A percentile compares a stretch with the other conserved stretches of the same genome.
These are phyloP conservation scores for Threskiornis aethiopicus DNA, from an alignment of 2,797 vertebrate species.

Conservation along the genomic window DNA sequence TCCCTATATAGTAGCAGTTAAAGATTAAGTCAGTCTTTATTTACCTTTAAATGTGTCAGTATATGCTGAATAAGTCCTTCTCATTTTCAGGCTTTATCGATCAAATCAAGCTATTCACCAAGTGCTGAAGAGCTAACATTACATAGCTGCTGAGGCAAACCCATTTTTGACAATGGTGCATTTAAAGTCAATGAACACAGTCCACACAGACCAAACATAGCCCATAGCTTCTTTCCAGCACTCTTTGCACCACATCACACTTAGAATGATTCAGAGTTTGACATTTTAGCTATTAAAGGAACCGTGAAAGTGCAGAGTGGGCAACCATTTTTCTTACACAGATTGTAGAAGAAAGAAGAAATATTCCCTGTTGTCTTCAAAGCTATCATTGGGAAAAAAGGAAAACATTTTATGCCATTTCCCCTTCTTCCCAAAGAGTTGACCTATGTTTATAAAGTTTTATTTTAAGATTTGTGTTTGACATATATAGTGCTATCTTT, in stretches of 20 bases:
- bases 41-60: background rate
- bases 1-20: background rate
- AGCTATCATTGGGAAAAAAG: background rate
- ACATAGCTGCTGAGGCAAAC: background rate
- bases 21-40: background rate
- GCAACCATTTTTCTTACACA: background rate
- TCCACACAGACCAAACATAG: background rate
- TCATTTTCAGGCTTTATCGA: background rate
- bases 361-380: background rate
- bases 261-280: background rate
- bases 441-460: background rate
- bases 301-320: background rate
- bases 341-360: background rate
- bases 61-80: background rate
- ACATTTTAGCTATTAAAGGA: background rate
- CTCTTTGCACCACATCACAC: rapidly evolving
- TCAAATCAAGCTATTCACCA: background rate
- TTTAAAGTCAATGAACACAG: background rate
- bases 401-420: background rate
- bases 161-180: background rate
- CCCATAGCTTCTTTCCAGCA: background rate
- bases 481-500: background rate
- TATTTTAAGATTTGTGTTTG: background rate
- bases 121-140: background rate
- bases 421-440: background rate